Evolutionary conservation across 2,888 invertebrate species (phyloP).

Genomic region (Hirtodrosophila cameraria): DNA sequence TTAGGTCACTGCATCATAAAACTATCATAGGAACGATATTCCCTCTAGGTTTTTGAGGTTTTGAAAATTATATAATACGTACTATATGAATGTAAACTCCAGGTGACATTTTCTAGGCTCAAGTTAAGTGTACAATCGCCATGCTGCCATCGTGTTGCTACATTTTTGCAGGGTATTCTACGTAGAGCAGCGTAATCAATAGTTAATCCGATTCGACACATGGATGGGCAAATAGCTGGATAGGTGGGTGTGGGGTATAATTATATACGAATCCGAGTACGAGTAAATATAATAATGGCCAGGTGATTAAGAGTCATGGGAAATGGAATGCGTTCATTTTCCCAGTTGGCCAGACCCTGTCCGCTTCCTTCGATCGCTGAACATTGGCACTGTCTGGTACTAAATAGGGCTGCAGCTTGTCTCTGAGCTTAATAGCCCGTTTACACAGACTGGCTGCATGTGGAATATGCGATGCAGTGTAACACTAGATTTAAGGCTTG

Average conservation of each 20-base stretch:
- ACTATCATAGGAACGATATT: no score
- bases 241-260: constrained; percentile 66
- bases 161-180: constrained; percentile 1
- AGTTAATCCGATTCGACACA: constrained; percentile 71
- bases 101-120: background rate
- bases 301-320: constrained; percentile 77
- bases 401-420: constrained; percentile 31
- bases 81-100: no score
- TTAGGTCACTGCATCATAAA: no score
- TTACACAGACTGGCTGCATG: no score
- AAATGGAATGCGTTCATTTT: constrained; percentile 74
- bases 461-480: no score
- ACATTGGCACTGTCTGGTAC: constrained; percentile 13
- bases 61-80: no score
- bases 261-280: constrained; percentile 52
- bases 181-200: constrained; percentile 41
- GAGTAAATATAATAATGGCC: constrained; percentile 74
- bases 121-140: background rate
- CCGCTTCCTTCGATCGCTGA: constrained; percentile 22
- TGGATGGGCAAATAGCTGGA: constrained; percentile 42
- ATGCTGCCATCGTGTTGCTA: background rate
- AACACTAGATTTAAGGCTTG: no score
- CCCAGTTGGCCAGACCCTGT: constrained; percentile 59
- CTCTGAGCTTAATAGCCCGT: constrained; percentile 2
- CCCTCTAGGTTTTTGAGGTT: no score